Evolutionary conservation across 1,140 invertebrate genomes (phyloP), one percentile per base, ranked within the genome.

Genomic region (Halyomorpha halys): DNA sequence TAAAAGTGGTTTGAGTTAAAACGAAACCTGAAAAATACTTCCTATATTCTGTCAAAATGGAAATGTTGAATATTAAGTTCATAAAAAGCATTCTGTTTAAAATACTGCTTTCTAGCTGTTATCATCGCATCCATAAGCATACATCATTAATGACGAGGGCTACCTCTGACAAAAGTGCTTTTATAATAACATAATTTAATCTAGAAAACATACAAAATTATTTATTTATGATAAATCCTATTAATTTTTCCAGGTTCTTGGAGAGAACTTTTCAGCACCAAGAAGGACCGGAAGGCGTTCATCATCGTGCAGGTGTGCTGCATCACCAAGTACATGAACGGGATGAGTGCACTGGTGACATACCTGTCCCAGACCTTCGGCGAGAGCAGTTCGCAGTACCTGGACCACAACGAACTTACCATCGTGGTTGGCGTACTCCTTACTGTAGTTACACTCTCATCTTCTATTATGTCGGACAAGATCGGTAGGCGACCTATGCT

Each of bases 401-500:
- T 68, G 44, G 59, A 61, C 19, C 65, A 63, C 19, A 66, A 67
- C 19, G 59, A 65, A 18, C 59, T 67, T 49, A 67, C 66, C n/a
- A 59, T 68, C 27, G 21, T 65, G 27, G 34, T 68, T 8, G 68
- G 68, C 15, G 62, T 60, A 23, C 19, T 68, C 4, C 54, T 67
- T 66, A 71, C 79, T 34, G 62, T 74, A 13, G 75, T 78, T 0
- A 79, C 77, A 2, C 72, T 76, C 34, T 56, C 30, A 13, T 54
- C 67, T 21, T 64, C 71, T 9, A 75, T 78, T n/a, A 73, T 80
- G 9, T 75, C 79, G 21, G 78, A 80, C 63, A 70, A 70, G 60
- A 64, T 72, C 1, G 78, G 76, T 15, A 70, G 82, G 63, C 76
- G 78, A 59, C 74, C 79, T 44, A 72, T 85, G 14, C 72, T 85